These are phyloP conservation scores for Asbolus verrucosus DNA, from an alignment of 1,140 invertebrate species.

Conservation along the genomic window DNA sequence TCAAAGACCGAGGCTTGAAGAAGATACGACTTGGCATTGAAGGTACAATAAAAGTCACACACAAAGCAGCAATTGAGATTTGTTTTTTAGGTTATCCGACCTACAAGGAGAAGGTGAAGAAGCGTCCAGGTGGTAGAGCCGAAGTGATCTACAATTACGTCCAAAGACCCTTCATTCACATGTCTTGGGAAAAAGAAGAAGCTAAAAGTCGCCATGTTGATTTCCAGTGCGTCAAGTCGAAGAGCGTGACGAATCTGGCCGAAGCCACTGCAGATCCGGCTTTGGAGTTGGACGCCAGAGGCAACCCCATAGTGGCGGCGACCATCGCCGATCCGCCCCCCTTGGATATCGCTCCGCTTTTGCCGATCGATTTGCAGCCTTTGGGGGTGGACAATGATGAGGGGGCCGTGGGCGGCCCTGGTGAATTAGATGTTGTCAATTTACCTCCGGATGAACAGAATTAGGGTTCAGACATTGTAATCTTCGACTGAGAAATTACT, in stretches of 20 bases:
- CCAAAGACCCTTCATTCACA: constrained; percentile 98
- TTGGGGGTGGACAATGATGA: constrained; percentile 62
- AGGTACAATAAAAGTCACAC: constrained; percentile 64
- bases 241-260: constrained; percentile 93
- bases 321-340: constrained; percentile 53
- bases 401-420: constrained; percentile 64
- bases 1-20: constrained; percentile 98
- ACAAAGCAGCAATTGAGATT: not conserved
- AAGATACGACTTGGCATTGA: constrained; percentile 99
- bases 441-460: constrained; percentile 56
- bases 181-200: constrained; percentile 99
- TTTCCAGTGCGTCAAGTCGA: constrained; percentile 96
- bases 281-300: constrained; percentile 74
- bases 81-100: constrained; percentile 86
- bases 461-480: constrained; percentile 16
- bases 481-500: constrained; percentile 11
- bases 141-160: constrained; percentile 99
- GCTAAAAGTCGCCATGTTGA: constrained; percentile 99
- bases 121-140: constrained; percentile 88
- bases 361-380: constrained; percentile 51
- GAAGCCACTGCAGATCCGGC: constrained; percentile 91
- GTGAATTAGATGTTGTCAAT: constrained; percentile 54
- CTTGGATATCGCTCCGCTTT: constrained; percentile 49
- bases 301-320: constrained; percentile 64
- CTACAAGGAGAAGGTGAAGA: constrained; percentile 97